A percentile compares a stretch with the other conserved stretches of the same genome.
These are phyloP conservation scores for Aporophyla lueneburgensis DNA, from an alignment of 2,888 invertebrate genomes.

Conservation along the genomic window DNA sequence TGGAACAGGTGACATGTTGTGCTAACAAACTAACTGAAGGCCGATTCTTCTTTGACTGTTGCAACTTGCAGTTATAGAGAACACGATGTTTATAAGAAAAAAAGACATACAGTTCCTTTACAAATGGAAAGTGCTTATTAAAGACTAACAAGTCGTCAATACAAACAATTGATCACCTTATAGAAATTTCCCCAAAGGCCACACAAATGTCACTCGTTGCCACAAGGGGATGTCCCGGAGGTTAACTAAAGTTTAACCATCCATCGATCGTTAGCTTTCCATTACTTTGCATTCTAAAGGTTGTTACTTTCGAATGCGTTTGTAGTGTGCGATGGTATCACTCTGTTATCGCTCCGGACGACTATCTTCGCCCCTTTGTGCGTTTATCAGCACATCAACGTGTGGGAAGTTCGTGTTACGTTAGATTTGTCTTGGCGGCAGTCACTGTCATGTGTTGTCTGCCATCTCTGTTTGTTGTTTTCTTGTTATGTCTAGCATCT, in stretches of 20 bases:
- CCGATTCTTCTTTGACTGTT: not conserved
- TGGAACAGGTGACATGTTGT: not conserved
- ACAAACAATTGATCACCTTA: constrained; percentile 65
- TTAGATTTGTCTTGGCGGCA: constrained; percentile 56
- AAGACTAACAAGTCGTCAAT: constrained; percentile 55
- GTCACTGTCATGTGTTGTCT: constrained; percentile 35
- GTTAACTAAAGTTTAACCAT: constrained; percentile 71
- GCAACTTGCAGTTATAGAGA: not conserved
- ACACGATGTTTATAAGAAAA: not conserved
- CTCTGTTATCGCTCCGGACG: constrained; percentile 75
- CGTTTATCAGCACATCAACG: constrained; percentile 76
- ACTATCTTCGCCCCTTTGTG: constrained; percentile 82
- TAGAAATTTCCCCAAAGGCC: constrained; percentile 64
- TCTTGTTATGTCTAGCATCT: constrained; percentile 8
- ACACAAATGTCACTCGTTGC: constrained; percentile 60
- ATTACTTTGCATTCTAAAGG: constrained; percentile 81
- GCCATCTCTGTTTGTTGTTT: constrained; percentile 15
- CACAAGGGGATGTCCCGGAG: constrained; percentile 65
- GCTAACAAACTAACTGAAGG: not conserved
- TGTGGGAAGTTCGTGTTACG: constrained; percentile 74
- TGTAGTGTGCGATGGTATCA: constrained; percentile 77
- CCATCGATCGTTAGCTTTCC: constrained; percentile 76
- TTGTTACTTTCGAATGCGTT: constrained; percentile 82
- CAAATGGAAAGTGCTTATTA: constrained; percentile 48
- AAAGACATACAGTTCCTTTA: not conserved